A percentile compares a stretch with the other conserved stretches of the same genome.
These are phyloP conservation scores for Tribolium castaneum DNA, from an alignment of 1,140 invertebrate species.

Conservation along the genomic window DNA sequence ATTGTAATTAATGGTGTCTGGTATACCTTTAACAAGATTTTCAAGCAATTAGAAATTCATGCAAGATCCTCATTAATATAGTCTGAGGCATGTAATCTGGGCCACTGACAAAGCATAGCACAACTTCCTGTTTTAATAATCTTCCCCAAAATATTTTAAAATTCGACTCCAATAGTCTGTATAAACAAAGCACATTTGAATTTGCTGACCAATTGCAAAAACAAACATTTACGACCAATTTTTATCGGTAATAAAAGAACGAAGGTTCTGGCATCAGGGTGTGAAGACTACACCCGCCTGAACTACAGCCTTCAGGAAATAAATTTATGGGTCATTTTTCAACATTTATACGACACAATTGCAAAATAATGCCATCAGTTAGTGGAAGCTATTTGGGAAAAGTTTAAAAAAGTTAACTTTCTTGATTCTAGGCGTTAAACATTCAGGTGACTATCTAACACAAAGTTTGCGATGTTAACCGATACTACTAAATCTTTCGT, in stretches of 20 bases:
- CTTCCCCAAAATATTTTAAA: neutral
- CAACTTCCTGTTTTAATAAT: constrained; percentile 25
- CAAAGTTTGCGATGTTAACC: constrained; percentile 8
- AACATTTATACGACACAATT: neutral
- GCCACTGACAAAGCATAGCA: constrained; percentile 15
- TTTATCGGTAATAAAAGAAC: constrained; percentile 15
- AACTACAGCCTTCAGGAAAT: neutral
- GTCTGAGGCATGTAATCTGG: constrained; percentile 2
- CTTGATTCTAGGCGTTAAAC: constrained; percentile 3
- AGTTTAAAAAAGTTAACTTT: constrained; percentile 2
- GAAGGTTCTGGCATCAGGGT: neutral
- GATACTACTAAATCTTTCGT: constrained; percentile 10
- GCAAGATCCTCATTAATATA: constrained; percentile 16
- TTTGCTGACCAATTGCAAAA: constrained; percentile 20
- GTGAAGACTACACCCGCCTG: neutral
- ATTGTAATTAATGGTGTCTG: constrained; percentile 28
- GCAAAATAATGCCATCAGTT: neutral
- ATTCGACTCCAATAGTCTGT: neutral
- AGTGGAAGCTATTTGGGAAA: neutral
- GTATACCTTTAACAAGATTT: constrained; percentile 33
- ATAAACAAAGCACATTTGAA: constrained; percentile 18
- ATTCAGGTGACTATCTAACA: constrained; percentile 5
- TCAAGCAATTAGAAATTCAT: constrained; percentile 26
- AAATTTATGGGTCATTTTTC: neutral
- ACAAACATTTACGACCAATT: constrained; percentile 13